A percentile compares a stretch with the other conserved stretches of the same genome.
Evolutionary conservation across 2,797 vertebrate species (phyloP).

Genomic region (Pseudochirops corinnae): DNA sequence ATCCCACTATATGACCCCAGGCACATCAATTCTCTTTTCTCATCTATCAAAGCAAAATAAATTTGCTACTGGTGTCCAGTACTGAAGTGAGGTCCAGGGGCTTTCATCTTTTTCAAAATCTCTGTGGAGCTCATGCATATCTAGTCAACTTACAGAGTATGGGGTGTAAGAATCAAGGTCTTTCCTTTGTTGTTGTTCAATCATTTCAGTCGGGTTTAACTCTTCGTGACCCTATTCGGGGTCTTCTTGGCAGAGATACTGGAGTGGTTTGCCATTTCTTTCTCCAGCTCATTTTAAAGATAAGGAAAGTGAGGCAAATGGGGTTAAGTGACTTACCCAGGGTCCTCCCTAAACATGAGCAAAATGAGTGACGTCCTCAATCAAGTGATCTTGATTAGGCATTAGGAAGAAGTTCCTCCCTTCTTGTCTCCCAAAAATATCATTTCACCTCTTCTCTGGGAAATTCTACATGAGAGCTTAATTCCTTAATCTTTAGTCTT

Average conservation of each 20-base stretch:
- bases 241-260: background rate
- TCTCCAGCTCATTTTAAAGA: background rate
- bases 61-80: background rate
- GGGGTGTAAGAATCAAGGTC: background rate
- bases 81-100: background rate
- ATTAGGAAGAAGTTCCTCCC: background rate
- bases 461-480: background rate
- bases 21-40: background rate
- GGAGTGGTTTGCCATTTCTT: background rate
- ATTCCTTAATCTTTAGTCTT: background rate
- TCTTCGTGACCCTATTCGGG: background rate
- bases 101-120: background rate
- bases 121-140: background rate
- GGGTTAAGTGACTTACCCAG: background rate
- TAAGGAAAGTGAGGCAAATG: background rate
- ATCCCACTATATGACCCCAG: background rate
- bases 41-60: background rate
- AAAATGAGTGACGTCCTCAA: background rate
- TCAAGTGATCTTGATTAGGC: background rate
- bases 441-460: background rate
- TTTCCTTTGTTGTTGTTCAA: background rate
- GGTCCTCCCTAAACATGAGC: background rate
- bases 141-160: background rate
- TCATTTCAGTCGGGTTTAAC: background rate
- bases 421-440: background rate